Percentiles rank a stretch among this genome's conserved stretches.
Evolutionary conservation across 2,113 vertebrate genomes (phyloP).

Genomic region (Scomber japonicus): DNA sequence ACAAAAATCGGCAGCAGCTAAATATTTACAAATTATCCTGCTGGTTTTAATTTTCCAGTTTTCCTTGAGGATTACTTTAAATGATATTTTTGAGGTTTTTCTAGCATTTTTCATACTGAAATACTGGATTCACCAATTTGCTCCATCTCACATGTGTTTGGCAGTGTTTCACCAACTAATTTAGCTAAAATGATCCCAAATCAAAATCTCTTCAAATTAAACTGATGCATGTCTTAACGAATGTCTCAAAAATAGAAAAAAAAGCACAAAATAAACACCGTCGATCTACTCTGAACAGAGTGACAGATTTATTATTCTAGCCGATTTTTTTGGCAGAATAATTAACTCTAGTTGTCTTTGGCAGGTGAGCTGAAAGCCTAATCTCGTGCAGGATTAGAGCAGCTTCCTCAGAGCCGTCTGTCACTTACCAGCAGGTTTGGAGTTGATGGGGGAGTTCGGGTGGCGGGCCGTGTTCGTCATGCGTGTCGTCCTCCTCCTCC

Average conservation of each 20-base stretch:
- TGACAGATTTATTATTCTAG: background rate
- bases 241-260: background rate
- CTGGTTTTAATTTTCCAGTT: too few species aligned
- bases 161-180: too few species aligned
- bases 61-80: too few species aligned
- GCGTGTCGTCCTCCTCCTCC: constrained; percentile 91
- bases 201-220: too few species aligned
- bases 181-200: too few species aligned
- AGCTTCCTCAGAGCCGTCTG: background rate
- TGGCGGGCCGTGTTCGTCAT: constrained; percentile 89
- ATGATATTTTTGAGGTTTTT: background rate
- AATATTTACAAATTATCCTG: too few species aligned
- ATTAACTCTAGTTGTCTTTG: background rate
- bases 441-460: constrained; percentile 91
- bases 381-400: constrained; percentile 5
- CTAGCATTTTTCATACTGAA: too few species aligned
- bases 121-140: too few species aligned
- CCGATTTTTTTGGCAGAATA: background rate
- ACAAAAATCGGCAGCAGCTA: too few species aligned
- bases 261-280: background rate
- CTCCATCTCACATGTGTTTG: too few species aligned
- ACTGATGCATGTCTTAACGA: background rate
- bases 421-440: constrained; percentile 91
- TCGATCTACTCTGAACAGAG: background rate
- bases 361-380: constrained; percentile 4